Conservation (phyloP, 2,113 vertebrate genomes). For the Esox niger region DNA sequence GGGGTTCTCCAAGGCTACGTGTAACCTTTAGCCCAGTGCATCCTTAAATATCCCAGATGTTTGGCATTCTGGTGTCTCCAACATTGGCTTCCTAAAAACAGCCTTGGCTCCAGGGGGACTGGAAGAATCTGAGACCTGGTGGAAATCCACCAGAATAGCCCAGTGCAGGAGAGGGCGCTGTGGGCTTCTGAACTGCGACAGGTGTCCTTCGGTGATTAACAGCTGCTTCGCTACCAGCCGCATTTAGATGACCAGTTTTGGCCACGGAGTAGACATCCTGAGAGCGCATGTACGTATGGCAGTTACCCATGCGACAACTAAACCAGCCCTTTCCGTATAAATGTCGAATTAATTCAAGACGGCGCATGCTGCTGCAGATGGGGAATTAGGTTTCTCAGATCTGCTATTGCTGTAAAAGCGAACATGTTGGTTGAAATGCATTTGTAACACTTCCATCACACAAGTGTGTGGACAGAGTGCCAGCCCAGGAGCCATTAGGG, state of each 20-base stretch:
- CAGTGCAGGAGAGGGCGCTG: conserved; percentile 22
- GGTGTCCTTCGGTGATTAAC: conserved; percentile 64
- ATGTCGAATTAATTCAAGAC: neutral
- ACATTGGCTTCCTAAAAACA: conserved; percentile 53
- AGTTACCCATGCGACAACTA: no score
- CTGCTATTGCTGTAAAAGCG: no score
- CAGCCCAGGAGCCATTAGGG: neutral
- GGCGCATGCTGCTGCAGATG: neutral
- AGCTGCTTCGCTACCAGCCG: conserved; percentile 55
- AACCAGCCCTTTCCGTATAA: conserved; percentile 21
- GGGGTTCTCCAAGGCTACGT: no score
- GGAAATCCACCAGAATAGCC: conserved; percentile 71
- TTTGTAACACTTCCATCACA: neutral
- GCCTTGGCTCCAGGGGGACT: conserved; percentile 51
- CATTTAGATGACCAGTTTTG: conserved; percentile 56
- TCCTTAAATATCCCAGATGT: conserved; percentile 49
- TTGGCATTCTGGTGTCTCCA: conserved; percentile 26
- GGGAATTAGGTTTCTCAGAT: no score
- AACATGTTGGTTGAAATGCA: neutral
- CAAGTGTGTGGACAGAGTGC: neutral
- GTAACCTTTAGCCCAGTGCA: neutral
- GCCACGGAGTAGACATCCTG: neutral
- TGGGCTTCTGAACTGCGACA: conserved; percentile 53
- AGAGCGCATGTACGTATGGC: conserved; percentile 2
- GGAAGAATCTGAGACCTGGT: conserved; percentile 65